These are phyloP conservation scores for Morpho achilles DNA, from an alignment of 2,888 invertebrate genomes.

Conservation along the genomic window DNA sequence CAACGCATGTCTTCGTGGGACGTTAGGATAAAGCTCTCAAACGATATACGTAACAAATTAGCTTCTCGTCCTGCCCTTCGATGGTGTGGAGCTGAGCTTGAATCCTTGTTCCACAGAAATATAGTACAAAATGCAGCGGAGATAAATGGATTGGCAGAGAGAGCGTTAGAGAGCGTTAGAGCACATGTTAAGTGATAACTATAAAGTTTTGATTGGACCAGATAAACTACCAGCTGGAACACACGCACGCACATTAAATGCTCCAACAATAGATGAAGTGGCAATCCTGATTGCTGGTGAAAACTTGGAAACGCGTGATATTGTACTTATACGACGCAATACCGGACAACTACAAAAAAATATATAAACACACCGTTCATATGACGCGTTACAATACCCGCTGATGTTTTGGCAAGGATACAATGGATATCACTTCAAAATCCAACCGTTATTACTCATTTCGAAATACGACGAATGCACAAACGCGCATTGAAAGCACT, in stretches of 20 bases:
- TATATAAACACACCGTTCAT: slow-evolving; percentile 15
- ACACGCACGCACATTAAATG: slow-evolving; percentile 34
- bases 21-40: no score
- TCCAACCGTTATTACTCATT: slow-evolving; percentile 9
- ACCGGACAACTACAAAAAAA: no score
- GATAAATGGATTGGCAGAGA: no score
- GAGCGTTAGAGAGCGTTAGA: slow-evolving; percentile 20
- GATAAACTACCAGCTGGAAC: slow-evolving; percentile 20
- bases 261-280: slow-evolving; percentile 35
- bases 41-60: no score
- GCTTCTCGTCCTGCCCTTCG: no score
- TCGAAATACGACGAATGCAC: slow-evolving; percentile 20
- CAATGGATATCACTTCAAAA: slow-evolving; percentile 34
- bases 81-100: no score
- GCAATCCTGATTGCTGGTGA: slow-evolving; percentile 33
- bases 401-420: slow-evolving; percentile 35
- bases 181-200: slow-evolving; percentile 38
- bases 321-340: slow-evolving; percentile 6
- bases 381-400: slow-evolving; percentile 23
- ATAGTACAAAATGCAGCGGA: no score
- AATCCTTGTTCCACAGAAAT: no score
- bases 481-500: slow-evolving; percentile 12
- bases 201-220: slow-evolving; percentile 33
- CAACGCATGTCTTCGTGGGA: no score
- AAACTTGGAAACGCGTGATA: slow-evolving; percentile 22